Evolutionary conservation across 2,888 invertebrate species (phyloP), one percentile per base, ranked within the genome.

Genomic region (Epinotia ramella): DNA sequence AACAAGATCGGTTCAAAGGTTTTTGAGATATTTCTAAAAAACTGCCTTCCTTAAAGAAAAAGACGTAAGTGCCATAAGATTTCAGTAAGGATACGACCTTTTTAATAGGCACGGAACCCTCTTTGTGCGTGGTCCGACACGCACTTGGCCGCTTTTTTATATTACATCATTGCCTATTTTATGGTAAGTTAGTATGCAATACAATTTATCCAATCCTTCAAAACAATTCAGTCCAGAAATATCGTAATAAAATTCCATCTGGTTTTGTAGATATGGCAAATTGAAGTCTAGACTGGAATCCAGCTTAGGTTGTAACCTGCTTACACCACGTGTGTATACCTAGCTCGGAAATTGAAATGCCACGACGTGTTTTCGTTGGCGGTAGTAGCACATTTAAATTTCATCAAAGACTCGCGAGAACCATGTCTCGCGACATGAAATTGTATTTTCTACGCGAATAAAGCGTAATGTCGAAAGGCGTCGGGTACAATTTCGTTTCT

Each of bases 381-480:
- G 76, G 80, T 77, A 81, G 80, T 77, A 81, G 78, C 84, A 82
- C 85, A 86, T 88, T 88, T 86, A 87, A 88, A 89, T 88, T 89
- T 88, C 87, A 89, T 89, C 87, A 87, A 81, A 84, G 80, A 83
- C 79, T 83, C 81, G 76, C 79, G 80, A 78, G 77, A 73, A 82
- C 82, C 83, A 78, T 83, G 83, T 82, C 84, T 84, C 78, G 81
- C 82, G 77, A 69, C 73, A 74, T 80, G 80, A 86, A 88, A 89
- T 88, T 86, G 84, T 87, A 86, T 89, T 88, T 89, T 87, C 85
- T 82, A 83, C 84, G 80, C 81, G 84, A 85, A 80, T 83, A 82
- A 79, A 83, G 81, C 81, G 79, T 81, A 81, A 82, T 82, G 84
- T 84, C 83, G 81, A 81, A 80, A 83, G 81, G 80, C 81, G 81